A percentile compares a stretch with the other conserved stretches of the same genome.
Conservation (phyloP, 2,113 vertebrate species). For the Varanus komodoensis region DNA sequence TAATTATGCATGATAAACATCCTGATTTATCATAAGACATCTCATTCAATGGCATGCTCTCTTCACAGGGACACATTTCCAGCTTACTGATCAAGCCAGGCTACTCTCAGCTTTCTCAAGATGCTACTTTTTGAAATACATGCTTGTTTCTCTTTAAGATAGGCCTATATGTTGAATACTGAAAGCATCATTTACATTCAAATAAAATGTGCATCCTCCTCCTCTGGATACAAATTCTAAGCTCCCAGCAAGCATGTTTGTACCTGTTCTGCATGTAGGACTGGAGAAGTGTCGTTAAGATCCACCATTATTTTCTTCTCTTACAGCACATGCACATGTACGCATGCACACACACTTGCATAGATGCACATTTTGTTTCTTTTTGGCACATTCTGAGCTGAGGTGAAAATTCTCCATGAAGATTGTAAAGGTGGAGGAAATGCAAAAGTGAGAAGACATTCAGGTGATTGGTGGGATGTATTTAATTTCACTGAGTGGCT, state of each 20-base stretch:
- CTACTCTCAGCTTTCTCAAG: constrained; percentile 46
- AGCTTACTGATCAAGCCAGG: constrained; percentile 55
- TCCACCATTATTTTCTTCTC: constrained; percentile 24
- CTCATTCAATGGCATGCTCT: constrained; percentile 50
- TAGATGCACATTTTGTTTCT: no score
- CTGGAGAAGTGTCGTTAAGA: constrained; percentile 51
- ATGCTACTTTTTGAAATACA: constrained; percentile 52
- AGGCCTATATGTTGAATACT: constrained; percentile 46
- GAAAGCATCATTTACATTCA: constrained; percentile 63
- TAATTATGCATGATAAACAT: constrained; percentile 68
- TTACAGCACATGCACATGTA: not conserved
- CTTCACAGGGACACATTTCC: constrained; percentile 33
- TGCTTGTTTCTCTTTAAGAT: constrained; percentile 50
- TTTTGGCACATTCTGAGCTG: not conserved
- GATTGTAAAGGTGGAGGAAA: not conserved
- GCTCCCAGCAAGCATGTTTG: constrained; percentile 35
- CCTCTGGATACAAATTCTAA: constrained; percentile 41
- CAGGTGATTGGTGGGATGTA: not conserved
- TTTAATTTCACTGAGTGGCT: not conserved
- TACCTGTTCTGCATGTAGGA: constrained; percentile 37
- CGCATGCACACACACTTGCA: no score
- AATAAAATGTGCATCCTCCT: constrained; percentile 55
- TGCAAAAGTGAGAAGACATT: not conserved
- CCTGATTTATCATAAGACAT: constrained; percentile 59
- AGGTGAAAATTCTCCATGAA: not conserved